Percentiles rank a stretch among this genome's conserved stretches.
phyloP scores from a whole-genome alignment of 2,113 vertebrate genomes.

The Takifugu flavidus region DNA sequence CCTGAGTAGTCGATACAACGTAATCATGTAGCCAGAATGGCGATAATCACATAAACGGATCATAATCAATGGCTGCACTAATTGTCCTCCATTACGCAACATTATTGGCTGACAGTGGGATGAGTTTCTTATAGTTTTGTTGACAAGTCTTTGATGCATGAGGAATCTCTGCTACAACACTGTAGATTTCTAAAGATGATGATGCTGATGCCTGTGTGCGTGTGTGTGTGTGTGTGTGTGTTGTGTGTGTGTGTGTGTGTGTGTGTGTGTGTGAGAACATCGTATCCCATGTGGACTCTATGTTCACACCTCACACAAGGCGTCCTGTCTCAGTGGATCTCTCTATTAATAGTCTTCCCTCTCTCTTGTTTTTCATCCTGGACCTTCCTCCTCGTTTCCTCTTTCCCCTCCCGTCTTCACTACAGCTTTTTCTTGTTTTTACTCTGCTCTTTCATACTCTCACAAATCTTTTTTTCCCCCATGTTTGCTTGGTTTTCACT shows the following conservation, averaged over 20 bases:
- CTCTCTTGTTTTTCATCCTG: not conserved
- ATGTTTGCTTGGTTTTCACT: not conserved
- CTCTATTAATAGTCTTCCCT: not conserved
- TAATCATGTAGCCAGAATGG: constrained; percentile 46
- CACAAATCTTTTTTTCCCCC: not conserved
- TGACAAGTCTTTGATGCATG: too few species aligned
- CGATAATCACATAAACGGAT: constrained; percentile 56
- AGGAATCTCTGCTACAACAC: too few species aligned
- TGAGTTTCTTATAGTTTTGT: not conserved
- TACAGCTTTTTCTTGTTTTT: not conserved
- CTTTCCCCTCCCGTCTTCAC: not conserved
- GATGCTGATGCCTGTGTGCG: not conserved
- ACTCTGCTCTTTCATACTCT: not conserved
- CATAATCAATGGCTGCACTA: constrained; percentile 44
- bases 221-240: constrained; percentile 10
- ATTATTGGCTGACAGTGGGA: not conserved
- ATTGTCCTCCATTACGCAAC: constrained; percentile 38
- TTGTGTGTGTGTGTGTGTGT: constrained; percentile 10
- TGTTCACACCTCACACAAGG: constrained; percentile 19
- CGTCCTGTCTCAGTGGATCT: not conserved
- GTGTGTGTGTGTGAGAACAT: not conserved
- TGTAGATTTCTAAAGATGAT: too few species aligned
- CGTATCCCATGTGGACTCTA: not conserved
- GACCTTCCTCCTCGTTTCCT: not conserved
- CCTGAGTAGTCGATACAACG: constrained; percentile 50